Evolutionary conservation across 1,140 invertebrate genomes (phyloP).

Genomic region (Cydia strobilella): DNA sequence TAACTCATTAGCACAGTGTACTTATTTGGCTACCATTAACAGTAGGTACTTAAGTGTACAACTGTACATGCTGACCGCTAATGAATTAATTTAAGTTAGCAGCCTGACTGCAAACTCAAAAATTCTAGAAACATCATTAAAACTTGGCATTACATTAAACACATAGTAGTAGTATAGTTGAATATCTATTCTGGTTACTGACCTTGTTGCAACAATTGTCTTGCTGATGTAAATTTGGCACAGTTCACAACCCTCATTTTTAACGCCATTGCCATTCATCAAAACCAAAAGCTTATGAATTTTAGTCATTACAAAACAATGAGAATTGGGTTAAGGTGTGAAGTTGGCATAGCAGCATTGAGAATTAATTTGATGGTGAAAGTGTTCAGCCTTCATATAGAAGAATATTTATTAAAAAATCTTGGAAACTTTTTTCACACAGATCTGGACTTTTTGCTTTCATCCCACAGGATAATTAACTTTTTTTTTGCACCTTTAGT

Average conservation of each 20-base stretch:
- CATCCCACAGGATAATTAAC: no score
- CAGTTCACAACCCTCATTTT: constrained; percentile 14
- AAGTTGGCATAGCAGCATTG: background rate
- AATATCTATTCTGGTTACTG: constrained; percentile 13
- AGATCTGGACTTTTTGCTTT: no score
- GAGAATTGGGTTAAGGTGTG: background rate
- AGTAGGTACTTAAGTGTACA: background rate
- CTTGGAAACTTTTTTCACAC: no score
- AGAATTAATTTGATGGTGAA: background rate
- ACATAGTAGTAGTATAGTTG: background rate
- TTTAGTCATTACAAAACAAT: background rate
- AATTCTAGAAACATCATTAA: background rate
- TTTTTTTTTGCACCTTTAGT: no score
- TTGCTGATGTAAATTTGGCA: constrained; percentile 16
- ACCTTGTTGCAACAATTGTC: background rate
- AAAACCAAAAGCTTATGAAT: background rate
- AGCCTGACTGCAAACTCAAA: background rate
- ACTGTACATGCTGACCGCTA: background rate
- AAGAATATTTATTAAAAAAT: no score
- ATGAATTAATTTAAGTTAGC: background rate
- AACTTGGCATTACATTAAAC: no score
- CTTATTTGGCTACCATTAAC: background rate
- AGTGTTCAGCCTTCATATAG: no score
- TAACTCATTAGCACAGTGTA: no score
- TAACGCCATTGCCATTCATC: background rate